Base-by-base conservation (phyloP, 2,797 vertebrate genomes). In the Siniperca scherzeri region DNA sequence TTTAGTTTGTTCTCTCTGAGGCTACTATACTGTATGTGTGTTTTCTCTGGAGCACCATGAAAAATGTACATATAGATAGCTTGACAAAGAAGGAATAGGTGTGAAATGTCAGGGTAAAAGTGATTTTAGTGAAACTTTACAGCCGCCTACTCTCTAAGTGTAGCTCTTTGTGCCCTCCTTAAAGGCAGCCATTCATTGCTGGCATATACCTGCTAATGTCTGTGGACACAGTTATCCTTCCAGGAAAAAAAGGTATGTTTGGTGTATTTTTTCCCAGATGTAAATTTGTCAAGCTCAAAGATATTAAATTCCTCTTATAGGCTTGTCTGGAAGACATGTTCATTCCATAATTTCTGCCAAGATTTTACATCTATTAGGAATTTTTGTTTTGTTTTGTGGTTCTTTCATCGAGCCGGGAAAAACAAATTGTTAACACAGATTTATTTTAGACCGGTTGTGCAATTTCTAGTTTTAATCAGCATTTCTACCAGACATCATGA, bases 151-250 rank as follows among this genome's bases (percentile, higher is more conserved):
- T 11, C 22, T 30, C 4, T 65, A 12, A 76, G 90, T 57, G 75
- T 80, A 74, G 30, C 36, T 77, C 71, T 81, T 6, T 89, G 48
- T 87, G 30, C 68, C 55, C 70, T 70, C 19, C 42, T 90, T 85
- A 10, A 88, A 99, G 98, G 91, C 98, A 99, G 91, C 98, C 97
- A 52, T 97, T 98, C 93, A 97, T 98, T 92, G 98, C 98, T 76
- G 98, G 98, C 84, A 99, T 99, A 80, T 99, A 99, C 93, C 96
- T 99, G 85, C 96, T 99, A 92, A 98, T 99, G 97, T 97, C 98
- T 78, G 89, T 97, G 86, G 96, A 98, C 86, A 97, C 98, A 0
- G 92, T 98, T 48, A 98, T 99, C 91, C 96, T 95, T 70, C 96
- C 98, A 61, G 98, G 98, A 33, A 97, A 97, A 77, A 97, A 91